A percentile compares a stretch with the other conserved stretches of the same genome.
Evolutionary conservation across 1,140 invertebrate species (phyloP).

Genomic region (Plodia interpunctella): DNA sequence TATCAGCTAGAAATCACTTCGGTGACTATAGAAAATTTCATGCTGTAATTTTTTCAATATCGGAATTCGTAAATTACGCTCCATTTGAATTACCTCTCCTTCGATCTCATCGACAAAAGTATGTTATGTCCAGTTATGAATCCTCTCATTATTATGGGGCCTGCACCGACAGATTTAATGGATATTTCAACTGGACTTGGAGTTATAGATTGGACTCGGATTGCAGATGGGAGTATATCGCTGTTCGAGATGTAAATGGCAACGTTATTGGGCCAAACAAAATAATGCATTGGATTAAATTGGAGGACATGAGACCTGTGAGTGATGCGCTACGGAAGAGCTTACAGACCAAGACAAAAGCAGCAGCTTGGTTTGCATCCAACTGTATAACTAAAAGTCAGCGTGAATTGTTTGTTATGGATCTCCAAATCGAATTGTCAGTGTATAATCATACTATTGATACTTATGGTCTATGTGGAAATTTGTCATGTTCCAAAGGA

Average conservation of each 20-base stretch:
- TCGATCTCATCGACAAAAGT: constrained; percentile 54
- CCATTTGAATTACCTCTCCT: constrained; percentile 26
- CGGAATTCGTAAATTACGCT: constrained; percentile 32
- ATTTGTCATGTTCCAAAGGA: constrained; percentile 43
- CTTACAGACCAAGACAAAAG: constrained; percentile 68
- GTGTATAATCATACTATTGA: constrained; percentile 74
- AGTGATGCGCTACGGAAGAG: constrained; percentile 41
- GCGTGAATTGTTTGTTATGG: constrained; percentile 77
- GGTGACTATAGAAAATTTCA: constrained; percentile 53
- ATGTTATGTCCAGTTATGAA: constrained; percentile 55
- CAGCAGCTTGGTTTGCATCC: constrained; percentile 82
- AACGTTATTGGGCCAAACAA: constrained; percentile 51
- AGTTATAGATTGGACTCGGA: constrained; percentile 82
- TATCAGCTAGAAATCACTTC: constrained; percentile 34
- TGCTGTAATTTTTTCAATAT: constrained; percentile 48
- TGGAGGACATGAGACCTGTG: constrained; percentile 55
- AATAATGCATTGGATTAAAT: constrained; percentile 51
- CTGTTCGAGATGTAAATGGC: constrained; percentile 47
- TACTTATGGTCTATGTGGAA: constrained; percentile 82
- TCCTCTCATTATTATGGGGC: constrained; percentile 57
- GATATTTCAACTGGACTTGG: constrained; percentile 81
- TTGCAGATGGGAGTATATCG: constrained; percentile 76
- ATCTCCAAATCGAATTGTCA: constrained; percentile 77
- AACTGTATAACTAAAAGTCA: constrained; percentile 79
- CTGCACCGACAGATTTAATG: constrained; percentile 50